These are phyloP conservation scores for Hyposoter didymator DNA, from an alignment of 2,888 invertebrate species.

Conservation along the genomic window DNA sequence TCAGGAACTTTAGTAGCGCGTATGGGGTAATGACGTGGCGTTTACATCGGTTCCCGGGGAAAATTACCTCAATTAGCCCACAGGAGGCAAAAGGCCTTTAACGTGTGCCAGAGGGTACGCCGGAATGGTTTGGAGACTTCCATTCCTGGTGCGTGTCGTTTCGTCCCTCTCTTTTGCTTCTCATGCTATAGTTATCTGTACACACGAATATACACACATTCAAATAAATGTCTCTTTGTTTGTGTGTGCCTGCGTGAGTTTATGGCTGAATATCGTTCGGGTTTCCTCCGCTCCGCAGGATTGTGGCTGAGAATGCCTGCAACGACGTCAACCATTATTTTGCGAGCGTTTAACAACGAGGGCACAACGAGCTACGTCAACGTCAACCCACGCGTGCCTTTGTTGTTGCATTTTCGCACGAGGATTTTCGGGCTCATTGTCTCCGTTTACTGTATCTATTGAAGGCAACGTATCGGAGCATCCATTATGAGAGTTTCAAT, in stretches of 20 bases:
- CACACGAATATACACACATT: background rate
- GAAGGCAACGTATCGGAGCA: background rate
- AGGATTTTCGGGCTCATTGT: slow-evolving; percentile 33
- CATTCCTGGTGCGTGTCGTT: slow-evolving; percentile 40
- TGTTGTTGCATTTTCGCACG: slow-evolving; percentile 46
- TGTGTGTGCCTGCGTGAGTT: slow-evolving; percentile 28
- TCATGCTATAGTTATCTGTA: slow-evolving; percentile 15
- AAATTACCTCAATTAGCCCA: slow-evolving; percentile 80
- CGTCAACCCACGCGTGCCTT: slow-evolving; percentile 9
- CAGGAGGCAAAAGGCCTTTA: slow-evolving; percentile 63
- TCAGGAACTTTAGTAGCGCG: slow-evolving; percentile 71
- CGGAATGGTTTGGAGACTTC: slow-evolving; percentile 47
- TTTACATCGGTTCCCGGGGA: slow-evolving; percentile 78
- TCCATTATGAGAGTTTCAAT: background rate
- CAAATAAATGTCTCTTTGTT: background rate
- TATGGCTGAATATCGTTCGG: slow-evolving; percentile 53
- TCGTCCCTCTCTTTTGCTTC: slow-evolving; percentile 33
- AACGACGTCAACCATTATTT: slow-evolving; percentile 54
- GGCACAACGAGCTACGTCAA: slow-evolving; percentile 27
- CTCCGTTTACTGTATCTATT: background rate
- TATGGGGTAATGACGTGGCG: slow-evolving; percentile 73
- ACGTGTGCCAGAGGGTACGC: slow-evolving; percentile 37
- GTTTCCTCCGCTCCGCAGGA: slow-evolving; percentile 56
- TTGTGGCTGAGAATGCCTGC: slow-evolving; percentile 19
- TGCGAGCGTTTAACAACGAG: slow-evolving; percentile 26